phyloP scores from a whole-genome alignment of 1,140 invertebrate genomes.

The Drosophila obscura region DNA sequence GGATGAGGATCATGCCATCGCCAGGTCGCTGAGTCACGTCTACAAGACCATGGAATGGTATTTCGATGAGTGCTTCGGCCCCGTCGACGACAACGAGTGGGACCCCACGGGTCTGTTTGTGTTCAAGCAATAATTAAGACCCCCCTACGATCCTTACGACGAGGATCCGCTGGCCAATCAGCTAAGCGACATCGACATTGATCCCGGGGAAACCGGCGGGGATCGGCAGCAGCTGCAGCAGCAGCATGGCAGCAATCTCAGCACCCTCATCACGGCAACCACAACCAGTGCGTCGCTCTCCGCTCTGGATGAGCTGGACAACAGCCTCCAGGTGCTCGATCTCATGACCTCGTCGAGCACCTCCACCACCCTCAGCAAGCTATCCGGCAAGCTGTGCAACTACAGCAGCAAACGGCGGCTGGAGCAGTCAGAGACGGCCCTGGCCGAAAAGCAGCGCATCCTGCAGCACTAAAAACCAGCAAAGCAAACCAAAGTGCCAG shows the following conservation, averaged over 20 bases:
- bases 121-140: conserved; percentile 84
- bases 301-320: conserved; percentile 68
- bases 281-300: conserved; percentile 56
- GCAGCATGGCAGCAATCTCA: conserved; percentile 35
- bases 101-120: conserved; percentile 85
- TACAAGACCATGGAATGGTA: conserved; percentile 93
- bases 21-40: conserved; percentile 89
- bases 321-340: conserved; percentile 61
- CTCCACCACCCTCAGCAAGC: conserved; percentile 69
- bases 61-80: conserved; percentile 92
- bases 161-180: conserved; percentile 78
- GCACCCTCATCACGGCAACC: conserved; percentile 35
- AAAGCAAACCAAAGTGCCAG: no score
- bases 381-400: conserved; percentile 68
- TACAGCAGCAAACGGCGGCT: conserved; percentile 72
- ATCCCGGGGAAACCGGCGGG: conserved; percentile 30
- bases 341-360: conserved; percentile 66
- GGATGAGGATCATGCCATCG: conserved; percentile 91
- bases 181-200: conserved; percentile 68
- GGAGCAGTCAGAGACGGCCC: conserved; percentile 62
- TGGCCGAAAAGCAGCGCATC: conserved; percentile 69
- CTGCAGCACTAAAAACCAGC: conserved; percentile 50
- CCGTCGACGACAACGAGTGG: conserved; percentile 89
- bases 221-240: conserved; percentile 23
- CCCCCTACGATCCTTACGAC: conserved; percentile 79